These are phyloP conservation scores for Anguilla marmorata DNA, from an alignment of 2,797 vertebrate genomes.

Conservation along the genomic window DNA sequence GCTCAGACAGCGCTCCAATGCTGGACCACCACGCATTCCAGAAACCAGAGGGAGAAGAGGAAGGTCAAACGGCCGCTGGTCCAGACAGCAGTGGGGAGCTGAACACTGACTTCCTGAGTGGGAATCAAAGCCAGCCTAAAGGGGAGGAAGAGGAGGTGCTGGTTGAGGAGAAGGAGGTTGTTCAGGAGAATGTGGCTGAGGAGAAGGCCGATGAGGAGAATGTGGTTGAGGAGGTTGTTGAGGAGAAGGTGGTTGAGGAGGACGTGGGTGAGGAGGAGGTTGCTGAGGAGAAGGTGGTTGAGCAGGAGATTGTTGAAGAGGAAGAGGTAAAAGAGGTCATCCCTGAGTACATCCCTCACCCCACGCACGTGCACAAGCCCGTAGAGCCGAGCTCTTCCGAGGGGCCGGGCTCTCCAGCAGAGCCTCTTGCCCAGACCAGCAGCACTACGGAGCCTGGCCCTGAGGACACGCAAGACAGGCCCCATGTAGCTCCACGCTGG, in stretches of 20 bases:
- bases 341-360: conserved; percentile 74
- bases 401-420: not conserved
- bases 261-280: conserved; percentile 21
- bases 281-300: conserved; percentile 43
- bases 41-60: conserved; percentile 33
- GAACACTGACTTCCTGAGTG: too few relatives aligned
- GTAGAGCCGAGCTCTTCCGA: not conserved
- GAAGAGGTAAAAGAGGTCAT: conserved; percentile 59
- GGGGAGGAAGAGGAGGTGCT: conserved; percentile 38
- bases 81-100: not conserved
- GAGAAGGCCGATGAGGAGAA: not conserved
- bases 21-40: not conserved
- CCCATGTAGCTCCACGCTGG: conserved; percentile 64
- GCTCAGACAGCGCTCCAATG: not conserved
- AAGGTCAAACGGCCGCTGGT: not conserved
- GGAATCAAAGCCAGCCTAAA: conserved; percentile 22
- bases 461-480: conserved; percentile 41
- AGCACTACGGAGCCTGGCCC: not conserved
- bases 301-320: conserved; percentile 44
- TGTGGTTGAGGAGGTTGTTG: not conserved
- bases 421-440: conserved; percentile 1
- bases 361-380: conserved; percentile 37
- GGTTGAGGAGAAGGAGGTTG: not conserved
- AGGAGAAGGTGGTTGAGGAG: not conserved
- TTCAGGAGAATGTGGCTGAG: too few relatives aligned